A percentile compares a stretch with the other conserved stretches of the same genome.
Conservation (phyloP, 2,888 invertebrate species). For the Callyntrura guangdongensis region DNA sequence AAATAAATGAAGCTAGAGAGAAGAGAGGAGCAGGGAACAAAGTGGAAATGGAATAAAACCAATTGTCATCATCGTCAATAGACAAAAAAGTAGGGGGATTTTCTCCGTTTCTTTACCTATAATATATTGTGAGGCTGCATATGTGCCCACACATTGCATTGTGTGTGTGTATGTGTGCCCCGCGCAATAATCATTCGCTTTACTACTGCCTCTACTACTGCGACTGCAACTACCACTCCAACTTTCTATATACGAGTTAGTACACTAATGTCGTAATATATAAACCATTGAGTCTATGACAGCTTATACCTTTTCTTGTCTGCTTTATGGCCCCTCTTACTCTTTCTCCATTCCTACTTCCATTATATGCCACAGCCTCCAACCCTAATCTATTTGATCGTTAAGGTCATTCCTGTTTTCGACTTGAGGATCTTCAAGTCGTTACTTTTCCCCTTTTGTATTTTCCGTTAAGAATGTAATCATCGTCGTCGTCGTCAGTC, state of each 20-base stretch:
- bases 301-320: constrained; percentile 38
- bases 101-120: not conserved
- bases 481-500: constrained; percentile 56
- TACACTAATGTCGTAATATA: constrained; percentile 56
- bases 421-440: constrained; percentile 70
- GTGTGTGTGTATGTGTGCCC: no score
- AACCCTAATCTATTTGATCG: constrained; percentile 73
- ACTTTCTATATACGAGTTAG: not conserved
- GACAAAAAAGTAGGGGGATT: constrained; percentile 14
- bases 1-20: constrained; percentile 4
- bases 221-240: no score
- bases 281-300: constrained; percentile 58
- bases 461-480: constrained; percentile 64
- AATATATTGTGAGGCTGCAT: no score
- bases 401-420: constrained; percentile 75
- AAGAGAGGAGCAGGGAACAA: not conserved
- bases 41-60: not conserved
- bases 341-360: not conserved
- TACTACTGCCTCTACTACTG: not conserved
- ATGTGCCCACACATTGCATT: constrained; percentile 21
- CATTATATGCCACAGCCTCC: constrained; percentile 8
- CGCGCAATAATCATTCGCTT: constrained; percentile 14
- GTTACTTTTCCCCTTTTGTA: constrained; percentile 59
- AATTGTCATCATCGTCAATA: constrained; percentile 19
- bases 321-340: constrained; percentile 49